phyloP scores from a whole-genome alignment of 2,888 invertebrate species.

The Vanessa cardui region DNA sequence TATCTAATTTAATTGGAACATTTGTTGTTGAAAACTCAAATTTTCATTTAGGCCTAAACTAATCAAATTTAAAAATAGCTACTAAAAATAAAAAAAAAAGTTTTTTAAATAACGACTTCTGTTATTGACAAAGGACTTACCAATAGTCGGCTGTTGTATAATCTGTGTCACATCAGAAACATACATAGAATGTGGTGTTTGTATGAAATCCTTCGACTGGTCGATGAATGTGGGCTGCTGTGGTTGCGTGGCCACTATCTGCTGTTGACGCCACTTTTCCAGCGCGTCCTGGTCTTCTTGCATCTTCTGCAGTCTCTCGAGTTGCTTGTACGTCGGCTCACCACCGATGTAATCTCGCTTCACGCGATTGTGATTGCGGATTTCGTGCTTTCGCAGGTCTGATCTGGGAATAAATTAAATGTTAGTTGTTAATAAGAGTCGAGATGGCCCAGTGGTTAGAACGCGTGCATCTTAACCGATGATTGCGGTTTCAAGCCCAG shows the following conservation, averaged over 20 bases:
- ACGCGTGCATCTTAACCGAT: too few species aligned
- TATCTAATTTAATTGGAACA: background rate
- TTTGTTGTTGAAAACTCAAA: too few species aligned
- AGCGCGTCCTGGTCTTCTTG: conserved; percentile 50
- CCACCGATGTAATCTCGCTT: conserved; percentile 76
- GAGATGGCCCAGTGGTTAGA: too few species aligned
- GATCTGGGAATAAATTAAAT: conserved; percentile 52
- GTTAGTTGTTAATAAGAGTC: too few species aligned
- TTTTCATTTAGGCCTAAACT: too few species aligned
- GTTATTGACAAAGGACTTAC: conserved; percentile 49
- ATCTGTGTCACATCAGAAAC: conserved; percentile 66
- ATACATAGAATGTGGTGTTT: conserved; percentile 59
- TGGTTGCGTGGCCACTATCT: conserved; percentile 48
- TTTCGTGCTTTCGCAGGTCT: conserved; percentile 77
- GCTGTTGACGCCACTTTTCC: conserved; percentile 50
- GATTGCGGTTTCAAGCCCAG: too few species aligned
- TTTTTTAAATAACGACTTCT: too few species aligned
- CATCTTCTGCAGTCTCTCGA: conserved; percentile 66
- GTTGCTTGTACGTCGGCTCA: conserved; percentile 74
- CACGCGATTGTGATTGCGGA: conserved; percentile 71
- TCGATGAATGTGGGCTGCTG: conserved; percentile 59
- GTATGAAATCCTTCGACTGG: conserved; percentile 59
- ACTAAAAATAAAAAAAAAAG: too few species aligned
- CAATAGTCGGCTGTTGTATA: conserved; percentile 61
- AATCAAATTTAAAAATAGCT: too few species aligned